Percentiles rank a stretch among this genome's conserved stretches.
phyloP scores from a whole-genome alignment of 2,113 vertebrate genomes.

The Campylorhamphus procurvoides region DNA sequence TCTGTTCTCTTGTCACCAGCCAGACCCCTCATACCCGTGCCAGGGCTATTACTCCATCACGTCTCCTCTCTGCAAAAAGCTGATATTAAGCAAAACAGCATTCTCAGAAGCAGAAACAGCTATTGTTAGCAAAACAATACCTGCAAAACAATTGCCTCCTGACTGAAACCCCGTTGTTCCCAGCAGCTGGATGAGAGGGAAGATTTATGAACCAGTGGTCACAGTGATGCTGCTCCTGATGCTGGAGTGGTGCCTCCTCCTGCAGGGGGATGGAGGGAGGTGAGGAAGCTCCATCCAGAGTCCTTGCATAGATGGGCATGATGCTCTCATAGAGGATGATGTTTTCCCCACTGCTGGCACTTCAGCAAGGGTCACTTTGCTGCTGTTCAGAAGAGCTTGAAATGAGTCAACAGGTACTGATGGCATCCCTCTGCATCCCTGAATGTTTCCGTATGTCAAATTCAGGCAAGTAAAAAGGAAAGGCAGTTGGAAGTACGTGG shows the following conservation, averaged over 20 bases:
- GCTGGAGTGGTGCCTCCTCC: not conserved
- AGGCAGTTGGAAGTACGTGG: rapidly evolving
- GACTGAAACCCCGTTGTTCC: conserved; percentile 25
- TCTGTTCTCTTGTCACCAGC: conserved; percentile 49
- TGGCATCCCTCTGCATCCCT: not conserved
- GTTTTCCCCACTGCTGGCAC: not conserved
- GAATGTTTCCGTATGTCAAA: rapidly evolving
- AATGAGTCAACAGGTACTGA: not conserved
- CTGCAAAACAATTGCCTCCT: conserved; percentile 62
- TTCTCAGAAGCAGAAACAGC: conserved; percentile 63
- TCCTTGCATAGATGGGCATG: rapidly evolving
- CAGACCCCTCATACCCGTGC: conserved; percentile 51
- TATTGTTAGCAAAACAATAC: conserved; percentile 76
- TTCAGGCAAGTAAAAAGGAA: not conserved
- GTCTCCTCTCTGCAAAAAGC: conserved; percentile 62
- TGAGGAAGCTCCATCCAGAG: not conserved
- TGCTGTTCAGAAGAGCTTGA: not conserved
- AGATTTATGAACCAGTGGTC: conserved; percentile 15
- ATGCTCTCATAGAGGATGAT: rapidly evolving
- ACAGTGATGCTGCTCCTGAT: not conserved
- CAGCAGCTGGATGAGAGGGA: conserved; percentile 10
- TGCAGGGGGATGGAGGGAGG: not conserved
- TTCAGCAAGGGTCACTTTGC: not conserved
- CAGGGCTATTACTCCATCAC: conserved; percentile 68
- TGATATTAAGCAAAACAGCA: conserved; percentile 71